phyloP scores from a whole-genome alignment of 2,888 invertebrate species.

The Orchesella flavescens region DNA sequence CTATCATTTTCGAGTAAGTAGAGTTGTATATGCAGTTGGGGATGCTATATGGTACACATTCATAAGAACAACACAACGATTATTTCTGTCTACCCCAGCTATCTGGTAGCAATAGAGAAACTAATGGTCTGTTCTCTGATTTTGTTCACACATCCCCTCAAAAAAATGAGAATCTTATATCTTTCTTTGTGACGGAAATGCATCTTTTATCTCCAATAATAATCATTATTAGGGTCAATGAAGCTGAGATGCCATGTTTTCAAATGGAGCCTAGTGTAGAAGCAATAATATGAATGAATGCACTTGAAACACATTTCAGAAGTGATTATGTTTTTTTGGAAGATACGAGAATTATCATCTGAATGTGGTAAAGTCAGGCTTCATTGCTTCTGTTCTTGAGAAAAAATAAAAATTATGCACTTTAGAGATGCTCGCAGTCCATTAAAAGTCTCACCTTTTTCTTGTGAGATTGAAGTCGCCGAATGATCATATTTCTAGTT shows the following conservation, averaged over 20 bases:
- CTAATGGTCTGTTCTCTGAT: slow-evolving; percentile 46
- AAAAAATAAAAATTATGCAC: neutral
- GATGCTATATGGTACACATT: too few relatives aligned
- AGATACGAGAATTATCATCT: neutral
- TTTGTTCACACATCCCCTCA: slow-evolving; percentile 50
- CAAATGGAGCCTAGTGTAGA: neutral
- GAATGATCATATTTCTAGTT: too few relatives aligned
- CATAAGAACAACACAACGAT: too few relatives aligned
- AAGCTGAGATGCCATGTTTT: slow-evolving; percentile 4
- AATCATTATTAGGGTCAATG: slow-evolving; percentile 46
- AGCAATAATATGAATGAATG: neutral
- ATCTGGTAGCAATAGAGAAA: slow-evolving; percentile 5
- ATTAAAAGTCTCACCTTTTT: neutral
- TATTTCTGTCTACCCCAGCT: too few relatives aligned
- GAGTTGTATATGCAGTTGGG: too few relatives aligned
- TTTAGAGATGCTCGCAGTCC: neutral
- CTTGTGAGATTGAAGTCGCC: neutral
- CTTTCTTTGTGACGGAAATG: slow-evolving; percentile 39
- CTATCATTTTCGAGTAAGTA: too few relatives aligned
- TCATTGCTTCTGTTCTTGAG: slow-evolving; percentile 1
- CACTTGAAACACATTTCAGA: too few relatives aligned
- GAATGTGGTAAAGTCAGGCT: neutral
- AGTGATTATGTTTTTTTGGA: too few relatives aligned
- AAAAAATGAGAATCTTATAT: slow-evolving; percentile 33
- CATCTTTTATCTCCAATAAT: slow-evolving; percentile 42